Evolutionary conservation across 1,140 invertebrate species (phyloP).

Genomic region (Psix sp.): DNA sequence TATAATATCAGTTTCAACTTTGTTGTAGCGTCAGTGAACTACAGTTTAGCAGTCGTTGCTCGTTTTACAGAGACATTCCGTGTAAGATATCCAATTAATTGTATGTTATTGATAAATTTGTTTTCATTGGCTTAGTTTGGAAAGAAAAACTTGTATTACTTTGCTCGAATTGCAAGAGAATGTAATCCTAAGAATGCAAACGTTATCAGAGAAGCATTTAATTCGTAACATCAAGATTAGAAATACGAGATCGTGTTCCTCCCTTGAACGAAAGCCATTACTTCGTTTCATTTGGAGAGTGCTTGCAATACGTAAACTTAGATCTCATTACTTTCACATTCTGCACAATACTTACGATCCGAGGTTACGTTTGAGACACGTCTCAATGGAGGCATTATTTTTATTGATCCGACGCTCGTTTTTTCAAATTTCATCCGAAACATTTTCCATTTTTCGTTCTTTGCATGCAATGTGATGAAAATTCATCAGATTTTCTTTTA

Average conservation of each 20-base stretch:
- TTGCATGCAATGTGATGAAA: too few relatives aligned
- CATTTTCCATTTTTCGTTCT: too few relatives aligned
- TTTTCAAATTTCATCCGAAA: too few relatives aligned
- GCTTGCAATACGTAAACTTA: constrained; percentile 58
- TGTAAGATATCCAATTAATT: too few relatives aligned
- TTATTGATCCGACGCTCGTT: too few relatives aligned
- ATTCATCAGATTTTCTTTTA: too few relatives aligned
- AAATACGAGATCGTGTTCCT: constrained; percentile 47
- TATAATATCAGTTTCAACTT: too few relatives aligned
- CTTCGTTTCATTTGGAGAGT: constrained; percentile 55
- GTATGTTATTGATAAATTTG: too few relatives aligned
- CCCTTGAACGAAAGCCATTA: constrained; percentile 56
- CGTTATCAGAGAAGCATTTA: constrained; percentile 44
- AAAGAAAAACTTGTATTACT: constrained; percentile 28
- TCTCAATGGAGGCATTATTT: constrained; percentile 17
- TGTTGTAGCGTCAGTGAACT: too few relatives aligned
- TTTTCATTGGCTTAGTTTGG: constrained; percentile 7
- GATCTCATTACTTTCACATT: constrained; percentile 64
- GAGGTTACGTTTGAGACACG: constrained; percentile 34
- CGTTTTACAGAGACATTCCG: too few relatives aligned
- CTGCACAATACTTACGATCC: constrained; percentile 40
- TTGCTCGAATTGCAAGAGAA: constrained; percentile 7
- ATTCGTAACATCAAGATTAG: constrained; percentile 57
- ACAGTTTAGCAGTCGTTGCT: too few relatives aligned
- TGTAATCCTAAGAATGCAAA: constrained; percentile 34